Percentiles rank a stretch among this genome's conserved stretches.
phyloP scores from a whole-genome alignment of 23 tunicate species.

The Botrylloides violaceus region DNA sequence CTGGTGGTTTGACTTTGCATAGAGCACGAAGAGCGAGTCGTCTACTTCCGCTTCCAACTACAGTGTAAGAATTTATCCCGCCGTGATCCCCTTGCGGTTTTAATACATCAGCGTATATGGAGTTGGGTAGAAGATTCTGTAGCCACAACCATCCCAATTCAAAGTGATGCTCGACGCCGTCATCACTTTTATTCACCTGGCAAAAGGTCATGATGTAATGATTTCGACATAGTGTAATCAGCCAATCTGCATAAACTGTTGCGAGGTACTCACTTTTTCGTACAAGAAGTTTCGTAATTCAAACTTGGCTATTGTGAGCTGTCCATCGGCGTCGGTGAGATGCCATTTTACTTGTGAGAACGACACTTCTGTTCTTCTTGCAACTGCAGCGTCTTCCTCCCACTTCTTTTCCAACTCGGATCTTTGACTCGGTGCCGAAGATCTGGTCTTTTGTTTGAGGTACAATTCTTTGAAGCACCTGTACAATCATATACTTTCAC shows the following conservation, averaged over 20 bases:
- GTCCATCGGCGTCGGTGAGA: slow-evolving; percentile 87
- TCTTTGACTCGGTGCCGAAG: slow-evolving; percentile 32
- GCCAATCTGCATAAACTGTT: no score
- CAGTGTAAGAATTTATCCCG: slow-evolving; percentile 33
- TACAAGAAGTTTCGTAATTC: slow-evolving; percentile 85
- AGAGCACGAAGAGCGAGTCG: slow-evolving; percentile 67
- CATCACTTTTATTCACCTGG: slow-evolving; percentile 85
- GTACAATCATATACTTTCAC: no score
- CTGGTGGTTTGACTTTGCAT: slow-evolving; percentile 90
- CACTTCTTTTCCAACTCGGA: slow-evolving; percentile 15
- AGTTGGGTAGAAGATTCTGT: slow-evolving; percentile 82
- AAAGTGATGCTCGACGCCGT: slow-evolving; percentile 70
- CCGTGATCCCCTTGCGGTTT: slow-evolving; percentile 68
- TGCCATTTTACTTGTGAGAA: slow-evolving; percentile 82
- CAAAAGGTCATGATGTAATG: background rate
- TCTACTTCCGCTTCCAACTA: slow-evolving; percentile 69
- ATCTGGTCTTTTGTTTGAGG: slow-evolving; percentile 62
- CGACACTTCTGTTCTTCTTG: slow-evolving; percentile 78
- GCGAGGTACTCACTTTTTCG: slow-evolving; percentile 63
- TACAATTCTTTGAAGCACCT: slow-evolving; percentile 86
- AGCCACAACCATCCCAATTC: slow-evolving; percentile 76
- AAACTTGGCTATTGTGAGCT: slow-evolving; percentile 84
- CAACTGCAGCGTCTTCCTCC: slow-evolving; percentile 80
- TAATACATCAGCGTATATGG: slow-evolving; percentile 76
- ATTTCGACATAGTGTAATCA: no score